These are phyloP conservation scores for Dusona sp. DNA, from an alignment of 2,888 invertebrate genomes.

Conservation along the genomic window DNA sequence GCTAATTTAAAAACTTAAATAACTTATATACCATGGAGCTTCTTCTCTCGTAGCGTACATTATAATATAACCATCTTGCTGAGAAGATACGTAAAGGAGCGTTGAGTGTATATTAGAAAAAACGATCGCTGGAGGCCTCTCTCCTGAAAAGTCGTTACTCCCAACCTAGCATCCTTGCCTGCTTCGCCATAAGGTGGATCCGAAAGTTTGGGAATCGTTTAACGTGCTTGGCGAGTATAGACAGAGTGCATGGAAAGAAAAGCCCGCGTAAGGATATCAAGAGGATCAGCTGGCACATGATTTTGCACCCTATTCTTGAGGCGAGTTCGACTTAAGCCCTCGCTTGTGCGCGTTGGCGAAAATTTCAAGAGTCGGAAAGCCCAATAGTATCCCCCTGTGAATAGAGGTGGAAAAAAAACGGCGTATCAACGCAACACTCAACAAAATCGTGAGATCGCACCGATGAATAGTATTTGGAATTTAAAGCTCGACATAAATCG, in stretches of 20 bases:
- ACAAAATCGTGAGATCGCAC: constrained; percentile 27
- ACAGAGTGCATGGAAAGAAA: constrained; percentile 24
- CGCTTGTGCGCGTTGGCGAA: constrained; percentile 34
- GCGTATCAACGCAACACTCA: constrained; percentile 23
- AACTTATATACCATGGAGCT: constrained; percentile 41
- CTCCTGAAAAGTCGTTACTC: constrained; percentile 68
- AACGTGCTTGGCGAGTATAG: constrained; percentile 48
- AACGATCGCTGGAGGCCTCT: constrained; percentile 50
- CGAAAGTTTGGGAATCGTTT: constrained; percentile 74
- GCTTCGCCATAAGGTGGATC: constrained; percentile 56
- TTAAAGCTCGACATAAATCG: constrained; percentile 50
- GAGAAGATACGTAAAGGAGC: constrained; percentile 35
- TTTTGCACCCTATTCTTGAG: constrained; percentile 64
- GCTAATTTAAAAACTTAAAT: constrained; percentile 56
- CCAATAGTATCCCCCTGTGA: constrained; percentile 53
- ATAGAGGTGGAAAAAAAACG: constrained; percentile 39
- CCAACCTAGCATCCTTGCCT: constrained; percentile 13
- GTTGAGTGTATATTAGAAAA: constrained; percentile 50
- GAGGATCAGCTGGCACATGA: constrained; percentile 61
- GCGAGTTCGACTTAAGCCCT: constrained; percentile 50
- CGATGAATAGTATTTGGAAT: constrained; percentile 31
- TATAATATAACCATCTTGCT: constrained; percentile 9
- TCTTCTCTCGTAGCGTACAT: constrained; percentile 10
- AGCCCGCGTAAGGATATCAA: constrained; percentile 44
- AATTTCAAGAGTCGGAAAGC: constrained; percentile 55